A percentile compares a stretch with the other conserved stretches of the same genome.
Conservation (phyloP, 2,113 vertebrate species). For the Vulpes vulpes region DNA sequence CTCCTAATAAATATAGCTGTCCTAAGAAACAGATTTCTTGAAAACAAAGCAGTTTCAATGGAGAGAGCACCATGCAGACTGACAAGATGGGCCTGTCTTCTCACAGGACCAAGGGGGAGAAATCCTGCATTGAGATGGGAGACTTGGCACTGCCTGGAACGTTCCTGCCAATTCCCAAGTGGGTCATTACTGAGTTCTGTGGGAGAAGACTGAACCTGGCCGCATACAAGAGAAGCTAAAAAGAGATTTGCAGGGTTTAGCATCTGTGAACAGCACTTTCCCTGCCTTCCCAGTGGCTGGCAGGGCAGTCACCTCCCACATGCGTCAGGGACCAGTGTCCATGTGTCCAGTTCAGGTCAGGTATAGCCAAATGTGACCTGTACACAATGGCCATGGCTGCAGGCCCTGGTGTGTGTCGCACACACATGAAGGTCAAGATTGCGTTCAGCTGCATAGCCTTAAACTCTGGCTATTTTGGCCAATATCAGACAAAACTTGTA, state of each 20-base stretch:
- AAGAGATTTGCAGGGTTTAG: rapidly evolving
- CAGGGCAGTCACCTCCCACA: rapidly evolving
- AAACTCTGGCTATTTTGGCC: rapidly evolving
- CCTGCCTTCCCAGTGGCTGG: rapidly evolving
- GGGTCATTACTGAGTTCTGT: background rate
- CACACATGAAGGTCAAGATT: rapidly evolving
- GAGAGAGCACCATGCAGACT: background rate
- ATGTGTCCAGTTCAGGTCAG: rapidly evolving
- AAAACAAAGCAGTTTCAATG: background rate
- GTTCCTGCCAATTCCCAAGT: background rate
- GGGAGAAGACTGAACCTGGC: background rate
- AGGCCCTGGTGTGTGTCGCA: rapidly evolving
- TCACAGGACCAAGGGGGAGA: background rate
- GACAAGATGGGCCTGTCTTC: background rate
- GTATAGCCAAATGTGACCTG: background rate
- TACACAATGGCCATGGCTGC: rapidly evolving
- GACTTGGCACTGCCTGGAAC: background rate
- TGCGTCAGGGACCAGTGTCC: background rate
- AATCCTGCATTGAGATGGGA: rapidly evolving
- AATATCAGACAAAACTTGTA: rapidly evolving
- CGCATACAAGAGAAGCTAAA: background rate
- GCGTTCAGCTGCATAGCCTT: rapidly evolving
- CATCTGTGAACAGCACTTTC: background rate
- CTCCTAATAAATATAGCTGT: background rate
- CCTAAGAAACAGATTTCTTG: background rate